A percentile compares a stretch with the other conserved stretches of the same genome.
These are phyloP conservation scores for Drosophila pallidifrons DNA, from an alignment of 1,140 invertebrate species.

Conservation along the genomic window DNA sequence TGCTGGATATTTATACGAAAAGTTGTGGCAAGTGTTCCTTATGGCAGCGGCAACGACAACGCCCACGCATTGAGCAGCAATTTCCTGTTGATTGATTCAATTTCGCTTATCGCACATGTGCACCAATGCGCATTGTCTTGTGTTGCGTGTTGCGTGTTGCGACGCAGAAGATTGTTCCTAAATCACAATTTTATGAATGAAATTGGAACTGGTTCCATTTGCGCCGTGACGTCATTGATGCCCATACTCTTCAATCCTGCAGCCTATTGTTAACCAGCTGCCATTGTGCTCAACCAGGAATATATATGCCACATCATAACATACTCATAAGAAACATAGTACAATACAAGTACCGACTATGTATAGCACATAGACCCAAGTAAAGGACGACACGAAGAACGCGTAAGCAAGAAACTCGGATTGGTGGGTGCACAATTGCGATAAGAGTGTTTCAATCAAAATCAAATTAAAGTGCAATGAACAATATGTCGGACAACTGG, in stretches of 20 bases:
- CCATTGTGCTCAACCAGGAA: no score
- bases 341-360: no score
- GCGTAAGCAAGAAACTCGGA: no score
- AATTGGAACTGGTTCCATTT: conserved; percentile 16
- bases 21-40: background rate
- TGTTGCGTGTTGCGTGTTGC: conserved; percentile 4
- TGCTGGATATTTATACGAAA: conserved; percentile 61
- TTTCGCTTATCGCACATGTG: conserved; percentile 84
- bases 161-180: conserved; percentile 13
- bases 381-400: no score
- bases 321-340: no score
- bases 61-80: conserved; percentile 53
- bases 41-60: background rate
- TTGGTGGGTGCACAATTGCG: conserved; percentile 69
- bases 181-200: conserved; percentile 47
- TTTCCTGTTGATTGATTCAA: conserved; percentile 81
- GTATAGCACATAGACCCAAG: no score
- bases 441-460: conserved; percentile 80
- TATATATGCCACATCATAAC: no score
- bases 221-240: conserved; percentile 34
- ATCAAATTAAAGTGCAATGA: conserved; percentile 73
- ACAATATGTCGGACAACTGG: conserved; percentile 53
- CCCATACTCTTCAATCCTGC: background rate
- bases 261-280: background rate
- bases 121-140: conserved; percentile 63